Evolutionary conservation across 2,888 invertebrate species (phyloP), one percentile per base, ranked within the genome.

Genomic region (Galerucella pusilla): DNA sequence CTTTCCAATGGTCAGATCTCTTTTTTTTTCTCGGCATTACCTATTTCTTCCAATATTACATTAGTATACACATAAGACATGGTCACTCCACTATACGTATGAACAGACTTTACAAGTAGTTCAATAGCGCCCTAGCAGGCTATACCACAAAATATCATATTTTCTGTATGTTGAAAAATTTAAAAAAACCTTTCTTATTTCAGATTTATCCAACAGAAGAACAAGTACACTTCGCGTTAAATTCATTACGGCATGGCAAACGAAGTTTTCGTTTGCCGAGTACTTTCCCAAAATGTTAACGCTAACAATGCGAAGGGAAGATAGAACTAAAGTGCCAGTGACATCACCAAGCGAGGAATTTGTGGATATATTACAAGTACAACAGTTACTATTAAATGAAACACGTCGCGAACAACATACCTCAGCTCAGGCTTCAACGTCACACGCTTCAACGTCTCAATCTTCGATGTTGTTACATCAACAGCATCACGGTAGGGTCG

Each of bases 331-430:
- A 80, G 81, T 81, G 80, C 80, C 83, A 83, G 79, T 82, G 80
- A 82, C 84, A 86, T 78, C 84, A 80, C 64, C 78, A 35, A 76
- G 70, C 74, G 93, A 93, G 88, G 95, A 95, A 89, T 95, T 94
- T 88, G 94, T 95, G 87, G 95, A 95, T 88, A 94, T 94, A 84
- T 91, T 94, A 74, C 94, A 94, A 87, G 94, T 94, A 87, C 80
- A 80, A 82, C 79, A 84, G 77, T 71, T 80, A 69, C 78, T 80
- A 7, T 68, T 80, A 45, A 80, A 79, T 75, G 80, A 80, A 25
- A 74, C 71, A 52, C 73, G 80, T 28, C 71, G 84, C 80, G 74
- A 75, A 63, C 74, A 57, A 14, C 75, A 54, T 61, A 81, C 80
- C 77, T 78, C 81, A 78, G 71, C 75, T 11, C 61, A 59, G 42